Evolutionary conservation across 2,113 vertebrate species (phyloP).

Genomic region (Elanus axillaris): DNA sequence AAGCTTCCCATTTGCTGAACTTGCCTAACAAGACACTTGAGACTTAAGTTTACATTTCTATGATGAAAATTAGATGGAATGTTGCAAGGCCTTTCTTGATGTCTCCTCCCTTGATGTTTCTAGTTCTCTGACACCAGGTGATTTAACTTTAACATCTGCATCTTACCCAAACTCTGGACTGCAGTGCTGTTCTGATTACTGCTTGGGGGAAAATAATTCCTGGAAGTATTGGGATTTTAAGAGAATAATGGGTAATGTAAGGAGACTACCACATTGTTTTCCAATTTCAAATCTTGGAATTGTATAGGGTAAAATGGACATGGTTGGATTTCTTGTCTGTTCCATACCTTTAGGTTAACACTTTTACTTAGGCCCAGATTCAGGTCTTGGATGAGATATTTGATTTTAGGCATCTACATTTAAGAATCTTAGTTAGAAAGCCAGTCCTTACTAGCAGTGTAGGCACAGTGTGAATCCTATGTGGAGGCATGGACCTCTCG

Average conservation of each 20-base stretch:
- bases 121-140: not conserved
- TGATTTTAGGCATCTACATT: not conserved
- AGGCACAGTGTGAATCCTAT: not conserved
- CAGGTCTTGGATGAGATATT: not conserved
- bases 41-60: slow-evolving; percentile 46
- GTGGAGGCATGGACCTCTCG: not conserved
- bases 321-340: not conserved
- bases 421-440: not conserved
- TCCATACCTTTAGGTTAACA: not conserved
- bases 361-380: not conserved
- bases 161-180: not conserved
- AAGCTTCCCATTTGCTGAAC: slow-evolving; percentile 42
- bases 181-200: not conserved
- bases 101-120: not conserved
- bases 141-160: not conserved
- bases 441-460: not conserved
- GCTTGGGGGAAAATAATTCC: not conserved
- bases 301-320: rapidly evolving
- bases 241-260: not conserved
- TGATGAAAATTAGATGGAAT: slow-evolving; percentile 43
- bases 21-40: slow-evolving; percentile 63
- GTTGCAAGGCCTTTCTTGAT: slow-evolving; percentile 18
- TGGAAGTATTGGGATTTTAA: not conserved
- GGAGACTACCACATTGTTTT: not conserved
- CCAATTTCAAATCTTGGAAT: not conserved